Evolutionary conservation across 2,888 invertebrate genomes (phyloP), one percentile per base, ranked within the genome.

Genomic region (Amphipyra berbera): DNA sequence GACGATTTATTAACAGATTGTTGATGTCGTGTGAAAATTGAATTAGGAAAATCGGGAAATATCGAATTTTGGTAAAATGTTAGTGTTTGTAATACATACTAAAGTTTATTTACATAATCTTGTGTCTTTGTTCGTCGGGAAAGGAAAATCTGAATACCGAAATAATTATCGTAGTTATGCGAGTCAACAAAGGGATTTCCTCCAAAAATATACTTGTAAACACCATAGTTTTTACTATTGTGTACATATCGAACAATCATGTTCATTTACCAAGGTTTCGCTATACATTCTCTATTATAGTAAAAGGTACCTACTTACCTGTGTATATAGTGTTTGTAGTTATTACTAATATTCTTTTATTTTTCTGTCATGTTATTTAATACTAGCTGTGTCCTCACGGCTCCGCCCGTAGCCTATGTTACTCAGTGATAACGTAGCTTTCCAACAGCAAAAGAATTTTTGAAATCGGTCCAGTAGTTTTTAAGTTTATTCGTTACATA

Each of bases 1-100:
- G 76, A 74, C 79, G 81, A 81, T 85, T 62, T 62, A 50, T 50
- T 57, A 50, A 46, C 56, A 73, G 42, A 65, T 72, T 48, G 30
- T 37, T 45, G n/a, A 53, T 52, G 42, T 12, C 10, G 4, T 38
- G 27, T 61, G 73, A 61, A 73, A 55, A 68, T 68, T 50, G 27
- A 68, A 73, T 46, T 54, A 41, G 27, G 7, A 15, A 52, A 48
- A 58, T 49, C 9, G 46, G 8, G 37, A 64, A 53, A 71, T 13
- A 41, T 14, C 8, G 7, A 57, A 38, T 21, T 30, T 15, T n/a
- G 7, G 0, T 6, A 2, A 38, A 42, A 14, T n/a, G 2, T 40
- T 68, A 46, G 21, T 33, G 33, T 33, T 33, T 33, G 6, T 33
- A 33, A 8, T 21, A 21, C 21, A 21, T 21, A 21, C 1, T 21